These are phyloP conservation scores for Rhamnusium bicolor DNA, from an alignment of 2,888 invertebrate genomes.

Conservation along the genomic window DNA sequence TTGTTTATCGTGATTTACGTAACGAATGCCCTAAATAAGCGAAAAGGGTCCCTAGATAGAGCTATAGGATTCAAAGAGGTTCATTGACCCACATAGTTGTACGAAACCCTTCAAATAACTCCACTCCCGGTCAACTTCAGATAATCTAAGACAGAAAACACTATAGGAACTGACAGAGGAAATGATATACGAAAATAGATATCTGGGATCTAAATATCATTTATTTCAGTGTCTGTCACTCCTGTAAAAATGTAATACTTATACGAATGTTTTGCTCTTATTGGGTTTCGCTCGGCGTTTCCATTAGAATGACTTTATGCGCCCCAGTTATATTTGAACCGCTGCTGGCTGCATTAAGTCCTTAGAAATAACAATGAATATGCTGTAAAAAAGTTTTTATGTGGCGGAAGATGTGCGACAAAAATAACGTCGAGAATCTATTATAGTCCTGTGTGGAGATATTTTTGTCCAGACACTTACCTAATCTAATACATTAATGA, in stretches of 20 bases:
- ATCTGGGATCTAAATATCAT: conserved; percentile 46
- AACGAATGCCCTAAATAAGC: conserved; percentile 13
- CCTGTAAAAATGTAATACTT: background rate
- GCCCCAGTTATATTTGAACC: background rate
- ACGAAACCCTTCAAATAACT: conserved; percentile 36
- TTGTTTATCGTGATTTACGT: conserved; percentile 20
- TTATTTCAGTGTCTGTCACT: conserved; percentile 45
- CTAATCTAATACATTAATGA: conserved; percentile 32
- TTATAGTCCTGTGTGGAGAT: conserved; percentile 12
- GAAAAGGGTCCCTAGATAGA: conserved; percentile 13
- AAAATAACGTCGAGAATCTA: conserved; percentile 26
- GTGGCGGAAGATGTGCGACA: conserved; percentile 21
- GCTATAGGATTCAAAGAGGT: conserved; percentile 35
- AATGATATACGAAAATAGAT: conserved; percentile 55
- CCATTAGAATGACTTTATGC: background rate
- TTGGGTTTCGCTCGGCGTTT: background rate
- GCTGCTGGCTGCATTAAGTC: background rate
- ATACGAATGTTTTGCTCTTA: background rate
- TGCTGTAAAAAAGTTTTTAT: conserved; percentile 13
- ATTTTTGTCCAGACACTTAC: conserved; percentile 33
- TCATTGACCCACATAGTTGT: conserved; percentile 50
- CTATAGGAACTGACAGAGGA: conserved; percentile 45
- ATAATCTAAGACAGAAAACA: conserved; percentile 41
- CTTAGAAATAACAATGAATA: background rate
- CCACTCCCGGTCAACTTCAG: conserved; percentile 13